Evolutionary conservation across 2,797 vertebrate species (phyloP).

Genomic region (Sebastes hubbsi): DNA sequence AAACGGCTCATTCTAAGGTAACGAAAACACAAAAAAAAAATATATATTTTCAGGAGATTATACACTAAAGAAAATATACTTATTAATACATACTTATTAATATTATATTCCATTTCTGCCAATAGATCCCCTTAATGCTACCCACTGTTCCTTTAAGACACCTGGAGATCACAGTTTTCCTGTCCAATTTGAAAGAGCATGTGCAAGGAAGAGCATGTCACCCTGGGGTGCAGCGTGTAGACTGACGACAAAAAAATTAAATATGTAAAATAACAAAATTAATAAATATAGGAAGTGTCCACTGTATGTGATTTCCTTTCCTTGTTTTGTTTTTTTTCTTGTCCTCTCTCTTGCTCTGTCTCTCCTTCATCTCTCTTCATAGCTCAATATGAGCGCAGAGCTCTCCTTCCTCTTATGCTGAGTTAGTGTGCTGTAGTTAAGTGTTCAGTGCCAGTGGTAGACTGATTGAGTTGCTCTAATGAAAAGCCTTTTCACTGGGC

Average conservation of each 20-base stretch:
- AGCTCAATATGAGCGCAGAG: background rate
- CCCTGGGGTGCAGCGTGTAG: background rate
- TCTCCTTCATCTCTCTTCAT: background rate
- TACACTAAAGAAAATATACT: too few species aligned
- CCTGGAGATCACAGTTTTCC: background rate
- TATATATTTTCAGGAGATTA: background rate
- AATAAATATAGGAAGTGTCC: background rate
- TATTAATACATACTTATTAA: too few species aligned
- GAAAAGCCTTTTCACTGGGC: constrained; percentile 58
- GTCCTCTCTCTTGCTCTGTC: background rate
- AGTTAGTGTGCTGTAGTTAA: constrained; percentile 29
- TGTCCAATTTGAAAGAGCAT: background rate
- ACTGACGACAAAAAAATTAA: background rate
- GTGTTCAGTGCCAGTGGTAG: constrained; percentile 25
- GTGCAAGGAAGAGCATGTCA: background rate
- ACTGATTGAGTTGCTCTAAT: constrained; percentile 48
- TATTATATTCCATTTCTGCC: too few species aligned
- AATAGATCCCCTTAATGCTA: too few species aligned
- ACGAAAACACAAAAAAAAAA: background rate
- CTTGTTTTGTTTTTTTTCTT: background rate
- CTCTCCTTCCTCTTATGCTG: background rate
- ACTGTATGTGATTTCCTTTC: background rate
- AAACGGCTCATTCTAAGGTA: rapidly evolving
- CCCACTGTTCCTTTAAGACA: too few species aligned
- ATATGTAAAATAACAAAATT: background rate